Conservation (phyloP, 1,140 invertebrate genomes). For the Halyomorpha halys region DNA sequence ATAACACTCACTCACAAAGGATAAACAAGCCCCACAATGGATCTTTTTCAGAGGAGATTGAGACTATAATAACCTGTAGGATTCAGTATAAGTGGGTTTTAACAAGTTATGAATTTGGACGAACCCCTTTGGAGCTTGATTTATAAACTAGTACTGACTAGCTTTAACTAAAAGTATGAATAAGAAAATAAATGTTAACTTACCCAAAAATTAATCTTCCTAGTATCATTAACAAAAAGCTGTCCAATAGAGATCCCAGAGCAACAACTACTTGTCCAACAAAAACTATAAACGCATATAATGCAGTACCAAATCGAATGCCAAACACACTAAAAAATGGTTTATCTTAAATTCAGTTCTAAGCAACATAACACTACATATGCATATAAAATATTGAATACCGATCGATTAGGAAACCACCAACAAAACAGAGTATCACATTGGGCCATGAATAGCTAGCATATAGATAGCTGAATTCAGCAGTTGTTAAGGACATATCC, state of each 20-base stretch:
- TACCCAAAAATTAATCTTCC: constrained; percentile 95
- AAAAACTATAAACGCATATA: constrained; percentile 75
- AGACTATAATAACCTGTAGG: too few relatives aligned
- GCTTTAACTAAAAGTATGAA: too few relatives aligned
- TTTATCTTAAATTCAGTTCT: neutral
- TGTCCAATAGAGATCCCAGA: constrained; percentile 63
- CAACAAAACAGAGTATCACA: constrained; percentile 89
- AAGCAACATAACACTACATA: neutral
- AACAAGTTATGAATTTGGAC: too few relatives aligned
- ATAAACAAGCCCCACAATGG: too few relatives aligned
- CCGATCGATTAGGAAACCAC: constrained; percentile 89
- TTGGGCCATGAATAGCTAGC: constrained; percentile 98
- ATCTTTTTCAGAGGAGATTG: too few relatives aligned
- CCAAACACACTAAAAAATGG: constrained; percentile 71
- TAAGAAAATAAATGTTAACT: constrained; percentile 29
- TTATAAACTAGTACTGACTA: too few relatives aligned
- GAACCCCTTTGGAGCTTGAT: too few relatives aligned
- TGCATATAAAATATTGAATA: constrained; percentile 31
- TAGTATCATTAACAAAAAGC: constrained; percentile 84
- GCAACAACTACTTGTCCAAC: constrained; percentile 84
- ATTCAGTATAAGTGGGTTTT: too few relatives aligned
- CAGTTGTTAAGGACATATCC: constrained; percentile 71
- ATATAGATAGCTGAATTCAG: constrained; percentile 78
- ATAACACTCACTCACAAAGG: too few relatives aligned
- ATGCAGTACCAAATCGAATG: constrained; percentile 79